phyloP scores from a whole-genome alignment of 2,888 invertebrate species.

The Campoletis raptor region DNA sequence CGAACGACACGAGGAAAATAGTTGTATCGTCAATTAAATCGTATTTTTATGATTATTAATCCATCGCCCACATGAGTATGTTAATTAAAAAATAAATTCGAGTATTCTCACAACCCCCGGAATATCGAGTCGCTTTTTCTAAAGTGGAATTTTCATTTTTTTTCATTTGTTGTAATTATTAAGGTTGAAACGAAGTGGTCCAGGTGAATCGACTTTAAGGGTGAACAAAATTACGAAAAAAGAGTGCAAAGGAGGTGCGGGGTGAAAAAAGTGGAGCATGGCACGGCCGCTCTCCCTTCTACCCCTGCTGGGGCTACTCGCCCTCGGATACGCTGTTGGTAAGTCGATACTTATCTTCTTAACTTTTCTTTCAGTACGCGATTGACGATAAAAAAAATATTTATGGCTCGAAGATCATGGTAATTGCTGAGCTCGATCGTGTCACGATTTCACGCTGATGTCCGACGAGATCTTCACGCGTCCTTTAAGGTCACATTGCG shows the following conservation, averaged over 20 bases:
- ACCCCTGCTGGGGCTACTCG: slow-evolving; percentile 75
- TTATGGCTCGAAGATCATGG: slow-evolving; percentile 52
- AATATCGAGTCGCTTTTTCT: slow-evolving; percentile 17
- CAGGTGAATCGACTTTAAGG: slow-evolving; percentile 18
- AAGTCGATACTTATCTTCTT: slow-evolving; percentile 59
- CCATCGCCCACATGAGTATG: slow-evolving; percentile 8
- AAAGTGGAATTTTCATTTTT: slow-evolving; percentile 37
- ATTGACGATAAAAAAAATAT: slow-evolving; percentile 40
- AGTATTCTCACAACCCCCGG: neutral
- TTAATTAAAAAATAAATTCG: slow-evolving; percentile 22
- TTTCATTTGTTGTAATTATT: neutral
- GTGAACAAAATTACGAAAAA: slow-evolving; percentile 21
- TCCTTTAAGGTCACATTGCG: slow-evolving; percentile 78
- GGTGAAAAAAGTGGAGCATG: slow-evolving; percentile 71
- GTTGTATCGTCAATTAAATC: neutral
- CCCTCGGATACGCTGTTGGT: slow-evolving; percentile 75
- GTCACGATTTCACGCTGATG: slow-evolving; percentile 83
- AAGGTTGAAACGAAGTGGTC: slow-evolving; percentile 35
- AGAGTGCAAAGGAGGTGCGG: slow-evolving; percentile 51
- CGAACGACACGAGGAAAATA: neutral
- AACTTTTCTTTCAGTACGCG: slow-evolving; percentile 72
- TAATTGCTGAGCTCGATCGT: slow-evolving; percentile 69
- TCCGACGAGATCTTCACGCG: slow-evolving; percentile 47
- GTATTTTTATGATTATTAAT: slow-evolving; percentile 20
- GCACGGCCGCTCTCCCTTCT: slow-evolving; percentile 70